Evolutionary conservation across 2,113 vertebrate genomes (phyloP), one percentile per base, ranked within the genome.

Genomic region (Fulmarus glacialis): DNA sequence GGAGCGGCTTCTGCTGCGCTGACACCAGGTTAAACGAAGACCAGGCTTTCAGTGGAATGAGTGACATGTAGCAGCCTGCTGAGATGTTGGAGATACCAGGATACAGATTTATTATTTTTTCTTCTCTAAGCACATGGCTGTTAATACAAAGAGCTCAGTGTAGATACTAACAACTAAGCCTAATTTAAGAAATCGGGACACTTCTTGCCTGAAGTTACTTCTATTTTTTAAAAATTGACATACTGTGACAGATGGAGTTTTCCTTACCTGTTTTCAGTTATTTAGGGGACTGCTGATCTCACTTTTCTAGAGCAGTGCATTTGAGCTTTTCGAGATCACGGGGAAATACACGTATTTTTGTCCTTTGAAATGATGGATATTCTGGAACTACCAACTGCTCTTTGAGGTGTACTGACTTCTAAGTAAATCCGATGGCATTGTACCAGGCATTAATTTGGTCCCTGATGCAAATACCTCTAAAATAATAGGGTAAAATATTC

Each of bases 61-160:
- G 91, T 96, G 96, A 97, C 96, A 70, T 96, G 89, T 95, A 96
- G 71, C 84, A 96, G 84, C 95, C 74, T 97, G 96, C 91, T 93
- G 93, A 96, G 96, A 96, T 96, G 89, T 34, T 90, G 74, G 66
- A 94, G 94, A 96, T 96, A 96, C 0, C 84, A 90, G 74, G 62
- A 73, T 96, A 70, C 22, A 45, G 87, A 68, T 47, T 70, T 60
- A 38, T 78, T 90, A 27, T 67, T 91, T 84, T 91, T 84, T 86
- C 19, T 90, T 79, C 91, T 42, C 55, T 77, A 59, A 79, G 85
- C 94, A 90, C 84, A 86, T 58, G 89, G 78, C 42, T 91, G 45
- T 77, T 96, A 89, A 95, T 95, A 96, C 89, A 95, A 97, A 97
- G 81, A 93, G 42, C 48, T 89, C 71, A 73, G 71, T 93, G 91